These are phyloP conservation scores for Leptodactylus fallax DNA, from an alignment of 2,797 vertebrate genomes.

Conservation along the genomic window DNA sequence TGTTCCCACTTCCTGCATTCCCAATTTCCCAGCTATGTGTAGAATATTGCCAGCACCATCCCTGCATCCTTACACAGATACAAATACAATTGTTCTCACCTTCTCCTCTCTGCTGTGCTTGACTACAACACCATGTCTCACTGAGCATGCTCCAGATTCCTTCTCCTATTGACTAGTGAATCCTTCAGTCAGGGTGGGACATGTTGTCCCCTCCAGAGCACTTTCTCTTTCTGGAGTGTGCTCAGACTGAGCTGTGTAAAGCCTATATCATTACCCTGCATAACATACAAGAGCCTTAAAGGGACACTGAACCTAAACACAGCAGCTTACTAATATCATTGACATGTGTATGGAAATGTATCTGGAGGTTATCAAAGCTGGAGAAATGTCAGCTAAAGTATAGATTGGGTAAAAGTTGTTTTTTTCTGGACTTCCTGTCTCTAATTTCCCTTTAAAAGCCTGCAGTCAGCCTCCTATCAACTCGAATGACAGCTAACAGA, in stretches of 20 bases:
- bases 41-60: not conserved
- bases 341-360: not conserved
- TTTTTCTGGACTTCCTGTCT: not conserved
- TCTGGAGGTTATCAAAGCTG: not conserved
- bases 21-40: not conserved
- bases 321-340: not conserved
- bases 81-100: slow-evolving; percentile 5
- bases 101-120: slow-evolving; percentile 13
- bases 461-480: not conserved
- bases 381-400: not conserved
- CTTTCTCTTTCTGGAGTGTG: not conserved
- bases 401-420: not conserved
- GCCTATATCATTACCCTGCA: not conserved
- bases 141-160: slow-evolving; percentile 6
- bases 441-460: not conserved
- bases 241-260: not conserved
- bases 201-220: not conserved
- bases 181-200: not conserved
- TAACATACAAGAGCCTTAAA: slow-evolving; percentile 21
- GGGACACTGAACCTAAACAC: not conserved
- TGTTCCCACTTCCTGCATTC: slow-evolving; percentile 9
- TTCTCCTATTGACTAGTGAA: slow-evolving; percentile 7
- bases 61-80: not conserved
- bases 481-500: not conserved
- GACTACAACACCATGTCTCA: not conserved